These are phyloP conservation scores for Cheumatopsyche charites DNA, from an alignment of 1,140 invertebrate species.

Conservation along the genomic window DNA sequence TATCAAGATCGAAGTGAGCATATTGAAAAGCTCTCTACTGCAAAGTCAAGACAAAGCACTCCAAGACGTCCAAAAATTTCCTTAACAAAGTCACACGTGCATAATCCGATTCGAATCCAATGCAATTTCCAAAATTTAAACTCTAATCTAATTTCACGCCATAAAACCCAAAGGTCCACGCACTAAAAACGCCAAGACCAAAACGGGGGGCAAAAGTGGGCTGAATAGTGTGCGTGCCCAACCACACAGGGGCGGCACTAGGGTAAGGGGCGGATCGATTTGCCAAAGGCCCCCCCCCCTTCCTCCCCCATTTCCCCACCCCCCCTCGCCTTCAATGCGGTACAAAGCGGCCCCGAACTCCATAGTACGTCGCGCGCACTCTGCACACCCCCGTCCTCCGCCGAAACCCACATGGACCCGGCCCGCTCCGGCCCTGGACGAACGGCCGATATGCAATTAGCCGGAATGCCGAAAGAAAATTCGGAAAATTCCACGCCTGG, in stretches of 20 bases:
- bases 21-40: no score
- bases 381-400: background rate
- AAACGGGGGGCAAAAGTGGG: background rate
- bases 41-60: no score
- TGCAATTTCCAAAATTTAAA: no score
- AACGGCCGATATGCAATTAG: background rate
- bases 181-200: no score
- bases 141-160: no score
- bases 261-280: conserved; percentile 35
- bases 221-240: background rate
- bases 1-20: no score
- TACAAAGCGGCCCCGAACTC: conserved; percentile 26
- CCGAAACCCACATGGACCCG: background rate
- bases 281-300: conserved; percentile 3
- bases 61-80: no score
- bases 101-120: no score
- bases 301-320: background rate
- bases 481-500: no score
- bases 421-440: background rate
- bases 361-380: conserved; percentile 26
- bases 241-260: conserved; percentile 6
- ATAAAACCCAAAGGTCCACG: no score
- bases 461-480: no score
- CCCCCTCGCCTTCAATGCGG: conserved; percentile 34
- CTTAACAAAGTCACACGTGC: no score